Conservation (phyloP, 2,113 vertebrate species). For the Calyptomena viridis region DNA sequence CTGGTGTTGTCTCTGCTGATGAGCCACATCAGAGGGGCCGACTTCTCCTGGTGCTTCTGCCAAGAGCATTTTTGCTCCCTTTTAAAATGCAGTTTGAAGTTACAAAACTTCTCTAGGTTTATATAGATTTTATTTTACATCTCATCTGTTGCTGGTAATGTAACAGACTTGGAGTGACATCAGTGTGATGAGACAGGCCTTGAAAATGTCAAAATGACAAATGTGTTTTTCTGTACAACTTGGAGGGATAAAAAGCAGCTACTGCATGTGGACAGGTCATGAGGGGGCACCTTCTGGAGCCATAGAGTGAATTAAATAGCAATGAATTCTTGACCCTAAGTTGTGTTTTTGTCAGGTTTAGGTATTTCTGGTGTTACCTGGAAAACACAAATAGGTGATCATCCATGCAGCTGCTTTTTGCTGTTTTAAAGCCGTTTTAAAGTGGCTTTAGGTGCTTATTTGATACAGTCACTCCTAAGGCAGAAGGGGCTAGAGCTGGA, state of each 20-base stretch:
- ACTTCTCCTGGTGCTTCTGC: background rate
- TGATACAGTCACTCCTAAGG: background rate
- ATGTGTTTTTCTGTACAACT: background rate
- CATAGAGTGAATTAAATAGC: background rate
- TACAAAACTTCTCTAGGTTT: background rate
- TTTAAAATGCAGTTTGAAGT: background rate
- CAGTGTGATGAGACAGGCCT: background rate
- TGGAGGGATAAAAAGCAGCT: background rate
- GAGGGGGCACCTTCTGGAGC: background rate
- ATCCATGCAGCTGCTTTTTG: background rate
- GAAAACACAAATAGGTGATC: background rate
- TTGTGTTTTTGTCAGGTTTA: background rate
- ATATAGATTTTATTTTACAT: background rate
- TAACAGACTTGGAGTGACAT: background rate
- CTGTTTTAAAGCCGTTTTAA: background rate
- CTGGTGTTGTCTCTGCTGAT: background rate
- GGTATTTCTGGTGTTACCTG: background rate
- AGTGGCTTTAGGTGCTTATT: background rate
- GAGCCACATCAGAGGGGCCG: background rate
- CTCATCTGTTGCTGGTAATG: accelerated
- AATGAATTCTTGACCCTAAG: background rate
- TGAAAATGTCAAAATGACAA: background rate
- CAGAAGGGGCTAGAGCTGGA: background rate
- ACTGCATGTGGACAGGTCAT: accelerated
- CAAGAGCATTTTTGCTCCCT: background rate